phyloP scores from a whole-genome alignment of 2,888 invertebrate genomes.

The Nesidiocoris tenuis region DNA sequence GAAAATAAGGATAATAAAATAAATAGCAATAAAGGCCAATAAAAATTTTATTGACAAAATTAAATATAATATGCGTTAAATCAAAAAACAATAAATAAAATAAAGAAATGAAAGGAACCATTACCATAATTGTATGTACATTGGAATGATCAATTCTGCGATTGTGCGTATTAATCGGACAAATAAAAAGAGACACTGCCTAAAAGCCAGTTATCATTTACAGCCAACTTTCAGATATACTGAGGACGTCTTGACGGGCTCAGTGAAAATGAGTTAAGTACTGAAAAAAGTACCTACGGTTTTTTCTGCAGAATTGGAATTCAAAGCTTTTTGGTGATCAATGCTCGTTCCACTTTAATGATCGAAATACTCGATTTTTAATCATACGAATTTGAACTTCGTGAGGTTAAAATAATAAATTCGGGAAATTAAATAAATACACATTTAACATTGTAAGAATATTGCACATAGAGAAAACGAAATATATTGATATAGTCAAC shows the following conservation, averaged over 20 bases:
- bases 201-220: too few relatives aligned
- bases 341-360: too few relatives aligned
- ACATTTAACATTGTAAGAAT: too few relatives aligned
- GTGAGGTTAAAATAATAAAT: constrained; percentile 5
- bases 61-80: constrained; percentile 48
- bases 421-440: neutral
- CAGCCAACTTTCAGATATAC: too few relatives aligned
- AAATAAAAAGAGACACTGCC: too few relatives aligned
- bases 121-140: constrained; percentile 14
- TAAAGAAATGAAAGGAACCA: constrained; percentile 32
- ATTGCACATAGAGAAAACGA: constrained; percentile 5
- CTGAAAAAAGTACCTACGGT: too few relatives aligned
- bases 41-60: constrained; percentile 42
- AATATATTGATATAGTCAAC: neutral
- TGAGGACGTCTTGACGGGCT: too few relatives aligned
- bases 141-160: neutral
- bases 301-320: too few relatives aligned
- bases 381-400: too few relatives aligned
- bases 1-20: constrained; percentile 37
- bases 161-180: neutral
- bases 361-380: too few relatives aligned
- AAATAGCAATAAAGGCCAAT: constrained; percentile 44
- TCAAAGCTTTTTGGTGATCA: too few relatives aligned
- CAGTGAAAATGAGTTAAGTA: too few relatives aligned
- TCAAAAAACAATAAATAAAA: constrained; percentile 49